These are phyloP conservation scores for Argentina silus DNA, from an alignment of 2,797 vertebrate genomes.

Conservation along the genomic window DNA sequence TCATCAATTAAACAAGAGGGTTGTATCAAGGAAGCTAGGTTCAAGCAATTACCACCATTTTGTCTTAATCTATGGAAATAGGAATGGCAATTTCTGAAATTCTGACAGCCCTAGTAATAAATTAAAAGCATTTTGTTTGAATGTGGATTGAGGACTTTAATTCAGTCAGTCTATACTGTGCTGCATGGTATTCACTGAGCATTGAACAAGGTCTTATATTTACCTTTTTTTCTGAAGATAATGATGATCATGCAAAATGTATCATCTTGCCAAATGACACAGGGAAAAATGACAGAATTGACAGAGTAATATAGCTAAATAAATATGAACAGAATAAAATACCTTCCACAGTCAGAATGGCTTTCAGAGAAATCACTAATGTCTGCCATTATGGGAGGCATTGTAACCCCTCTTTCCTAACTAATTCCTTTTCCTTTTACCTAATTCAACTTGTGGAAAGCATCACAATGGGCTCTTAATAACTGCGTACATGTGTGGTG, in stretches of 20 bases:
- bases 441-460: slow-evolving; percentile 44
- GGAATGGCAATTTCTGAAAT: too few species aligned
- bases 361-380: slow-evolving; percentile 43
- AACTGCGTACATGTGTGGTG: slow-evolving; percentile 50
- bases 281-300: slow-evolving; percentile 35
- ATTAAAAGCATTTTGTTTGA: too few species aligned
- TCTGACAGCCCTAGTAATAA: too few species aligned
- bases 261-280: slow-evolving; percentile 40
- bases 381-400: slow-evolving; percentile 43
- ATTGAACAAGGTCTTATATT: not conserved
- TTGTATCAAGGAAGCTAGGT: too few species aligned
- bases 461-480: slow-evolving; percentile 58
- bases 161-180: too few species aligned
- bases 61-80: too few species aligned
- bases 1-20: too few species aligned
- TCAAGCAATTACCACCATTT: too few species aligned
- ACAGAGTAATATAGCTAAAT: not conserved
- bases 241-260: slow-evolving; percentile 35
- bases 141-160: too few species aligned
- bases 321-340: not conserved
- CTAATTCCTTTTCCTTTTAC: slow-evolving; percentile 38
- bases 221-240: slow-evolving; percentile 25
- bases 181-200: not conserved
- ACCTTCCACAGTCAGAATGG: not conserved
- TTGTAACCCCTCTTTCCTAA: slow-evolving; percentile 50